These are phyloP conservation scores for Campoletis raptor DNA, from an alignment of 2,888 invertebrate species.

Conservation along the genomic window DNA sequence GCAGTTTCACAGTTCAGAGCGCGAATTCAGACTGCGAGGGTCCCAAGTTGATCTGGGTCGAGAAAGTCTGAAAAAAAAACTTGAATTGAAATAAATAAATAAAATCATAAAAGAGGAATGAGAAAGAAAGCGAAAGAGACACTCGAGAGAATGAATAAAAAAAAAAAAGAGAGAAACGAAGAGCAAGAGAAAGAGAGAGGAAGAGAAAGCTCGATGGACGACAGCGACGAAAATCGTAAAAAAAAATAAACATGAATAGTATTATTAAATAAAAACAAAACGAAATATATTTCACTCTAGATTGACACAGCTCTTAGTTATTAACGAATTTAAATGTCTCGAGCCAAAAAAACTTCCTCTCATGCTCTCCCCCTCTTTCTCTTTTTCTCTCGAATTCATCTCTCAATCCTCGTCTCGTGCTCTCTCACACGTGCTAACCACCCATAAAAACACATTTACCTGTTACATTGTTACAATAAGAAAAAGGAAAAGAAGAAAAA, in stretches of 20 bases:
- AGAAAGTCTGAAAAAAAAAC: constrained; percentile 14
- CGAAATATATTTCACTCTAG: constrained; percentile 12
- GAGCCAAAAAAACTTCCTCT: not conserved
- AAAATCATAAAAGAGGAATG: constrained; percentile 10
- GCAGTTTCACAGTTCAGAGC: constrained; percentile 68
- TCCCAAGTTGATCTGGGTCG: constrained; percentile 41
- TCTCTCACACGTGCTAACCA: constrained; percentile 64
- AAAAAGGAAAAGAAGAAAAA: constrained; percentile 49
- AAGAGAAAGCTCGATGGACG: constrained; percentile 12
- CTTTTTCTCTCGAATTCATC: not conserved
- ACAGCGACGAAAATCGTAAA: constrained; percentile 30
- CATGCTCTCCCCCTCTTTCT: not conserved
- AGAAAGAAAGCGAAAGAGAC: constrained; percentile 3
- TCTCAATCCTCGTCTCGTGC: constrained; percentile 33
- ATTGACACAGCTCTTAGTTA: constrained; percentile 31
- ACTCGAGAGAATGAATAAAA: constrained; percentile 9
- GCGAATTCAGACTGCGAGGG: constrained; percentile 66
- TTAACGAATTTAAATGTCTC: not conserved
- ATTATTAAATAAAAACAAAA: constrained; percentile 38
- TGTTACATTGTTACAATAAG: constrained; percentile 73
- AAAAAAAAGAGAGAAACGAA: not conserved
- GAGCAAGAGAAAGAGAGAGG: constrained; percentile 9
- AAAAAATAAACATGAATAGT: constrained; percentile 24
- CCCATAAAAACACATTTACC: constrained; percentile 69
- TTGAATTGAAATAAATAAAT: not conserved